A percentile compares a stretch with the other conserved stretches of the same genome.
Evolutionary conservation across 2,888 invertebrate species (phyloP).

Genomic region (Amiota minor): DNA sequence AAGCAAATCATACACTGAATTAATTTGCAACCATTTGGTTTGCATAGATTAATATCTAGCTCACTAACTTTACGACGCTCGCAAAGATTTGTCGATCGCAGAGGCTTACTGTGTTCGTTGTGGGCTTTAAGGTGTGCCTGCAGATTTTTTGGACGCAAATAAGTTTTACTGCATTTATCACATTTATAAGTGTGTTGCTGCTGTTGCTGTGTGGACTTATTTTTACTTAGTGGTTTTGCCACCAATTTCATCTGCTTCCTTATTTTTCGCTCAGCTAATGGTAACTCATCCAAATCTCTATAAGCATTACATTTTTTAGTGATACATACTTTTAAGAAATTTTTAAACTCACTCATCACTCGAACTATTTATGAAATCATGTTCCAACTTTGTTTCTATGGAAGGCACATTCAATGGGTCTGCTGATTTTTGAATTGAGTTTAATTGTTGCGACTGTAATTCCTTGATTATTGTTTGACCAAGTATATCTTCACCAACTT

Average conservation of each 20-base stretch:
- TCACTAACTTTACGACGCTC: slow-evolving; percentile 8
- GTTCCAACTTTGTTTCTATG: not conserved
- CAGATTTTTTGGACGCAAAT: slow-evolving; percentile 17
- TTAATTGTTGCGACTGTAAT: not conserved
- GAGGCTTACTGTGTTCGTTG: not conserved
- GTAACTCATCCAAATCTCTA: slow-evolving; percentile 10
- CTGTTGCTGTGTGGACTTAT: not conserved
- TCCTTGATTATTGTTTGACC: not conserved
- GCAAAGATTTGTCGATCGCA: slow-evolving; percentile 20
- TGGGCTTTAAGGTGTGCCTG: slow-evolving; percentile 16
- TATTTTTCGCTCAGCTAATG: slow-evolving; percentile 1
- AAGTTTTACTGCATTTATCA: slow-evolving; percentile 1
- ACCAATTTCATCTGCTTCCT: not conserved
- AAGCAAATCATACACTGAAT: slow-evolving; percentile 61
- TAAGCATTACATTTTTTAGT: not conserved
- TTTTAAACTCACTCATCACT: slow-evolving; percentile 16
- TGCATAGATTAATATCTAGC: slow-evolving; percentile 44
- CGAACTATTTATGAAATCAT: not conserved
- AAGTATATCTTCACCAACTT: not conserved
- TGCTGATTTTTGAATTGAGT: not conserved
- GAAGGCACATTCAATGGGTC: not conserved
- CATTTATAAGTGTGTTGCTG: slow-evolving; percentile 15
- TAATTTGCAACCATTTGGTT: slow-evolving; percentile 49
- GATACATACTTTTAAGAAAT: not conserved
- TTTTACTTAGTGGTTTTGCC: not conserved